Evolutionary conservation across 2,113 vertebrate genomes (phyloP).

Genomic region (Ranitomeya variabilis): DNA sequence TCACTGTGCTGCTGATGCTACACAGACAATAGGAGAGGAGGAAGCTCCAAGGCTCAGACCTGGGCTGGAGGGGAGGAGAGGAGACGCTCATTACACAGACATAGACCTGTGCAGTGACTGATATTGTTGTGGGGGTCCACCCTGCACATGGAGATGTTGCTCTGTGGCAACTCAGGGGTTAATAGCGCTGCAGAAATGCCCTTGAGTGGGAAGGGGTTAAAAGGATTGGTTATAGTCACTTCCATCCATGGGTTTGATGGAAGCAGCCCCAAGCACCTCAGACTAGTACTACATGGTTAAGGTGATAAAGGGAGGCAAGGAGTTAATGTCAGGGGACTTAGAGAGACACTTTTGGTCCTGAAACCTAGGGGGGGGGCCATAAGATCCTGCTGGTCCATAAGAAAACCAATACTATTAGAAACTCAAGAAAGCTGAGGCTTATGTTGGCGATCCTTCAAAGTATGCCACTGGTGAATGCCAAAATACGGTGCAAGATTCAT

Average conservation of each 20-base stretch:
- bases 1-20: slow-evolving; percentile 28
- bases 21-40: slow-evolving; percentile 42
- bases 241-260: neutral
- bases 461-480: neutral
- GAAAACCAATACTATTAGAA: no score
- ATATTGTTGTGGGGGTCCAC: neutral
- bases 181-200: neutral
- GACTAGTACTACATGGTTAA: neutral
- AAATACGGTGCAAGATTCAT: neutral
- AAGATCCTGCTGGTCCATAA: no score
- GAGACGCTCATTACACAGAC: slow-evolving; percentile 23
- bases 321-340: neutral
- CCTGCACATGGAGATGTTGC: neutral
- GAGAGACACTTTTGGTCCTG: no score
- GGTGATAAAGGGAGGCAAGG: neutral
- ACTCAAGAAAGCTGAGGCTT: no score
- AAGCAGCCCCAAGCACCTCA: neutral
- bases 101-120: slow-evolving; percentile 20
- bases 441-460: no score
- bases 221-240: neutral
- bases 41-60: slow-evolving; percentile 43
- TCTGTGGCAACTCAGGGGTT: neutral
- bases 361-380: no score
- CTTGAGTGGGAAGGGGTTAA: neutral
- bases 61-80: slow-evolving; percentile 38